Evolutionary conservation across 2,888 invertebrate species (phyloP), one percentile per base, ranked within the genome.

Genomic region (Caenorhabditis sp.): DNA sequence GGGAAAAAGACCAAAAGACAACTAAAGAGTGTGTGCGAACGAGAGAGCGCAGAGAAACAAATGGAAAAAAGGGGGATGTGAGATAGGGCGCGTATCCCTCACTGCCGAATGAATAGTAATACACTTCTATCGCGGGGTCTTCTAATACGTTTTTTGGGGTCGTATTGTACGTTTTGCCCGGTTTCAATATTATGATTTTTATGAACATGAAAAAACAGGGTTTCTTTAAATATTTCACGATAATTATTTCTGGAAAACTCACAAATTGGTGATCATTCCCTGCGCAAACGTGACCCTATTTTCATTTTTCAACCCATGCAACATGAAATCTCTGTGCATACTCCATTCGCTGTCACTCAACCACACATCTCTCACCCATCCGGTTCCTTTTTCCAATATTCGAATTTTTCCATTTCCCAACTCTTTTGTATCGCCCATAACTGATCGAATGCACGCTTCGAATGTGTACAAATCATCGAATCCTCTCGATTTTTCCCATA

Each of bases 341-440:
- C 61, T 73, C 79, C 83, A 85, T 62, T 66, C 55, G 21, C 72
- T 76, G 19, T 73, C 71, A 4, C 83, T 83, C 43, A 83, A 65
- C 84, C 84, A 85, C 1, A 79, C 77, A 61, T 85, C 85, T 49
- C 85, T 64, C 5, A 81, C 73, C 84, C 83, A 85, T 26, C 71
- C 82, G 0, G 62, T 63, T 19, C 80, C 83, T 70, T 71, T 62
- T 21, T 26, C 5, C 43, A 64, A 60, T 5, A 17, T 51, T 21
- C 24, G 21, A 23, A 24, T 23, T 59, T 49, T 5, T 21, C 55
- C 43, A 43, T 64, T 60, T 26, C 57, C 58, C 55, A 82, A 59
- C 21, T 62, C 31, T 3, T 61, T 55, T 51, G 61, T 53, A 4
- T 68, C 71, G 31, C 84, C 83, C n/a, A 84, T 73, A 21, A 83